These are phyloP conservation scores for Drosophila histrio DNA, from an alignment of 2,888 invertebrate genomes.

Conservation along the genomic window DNA sequence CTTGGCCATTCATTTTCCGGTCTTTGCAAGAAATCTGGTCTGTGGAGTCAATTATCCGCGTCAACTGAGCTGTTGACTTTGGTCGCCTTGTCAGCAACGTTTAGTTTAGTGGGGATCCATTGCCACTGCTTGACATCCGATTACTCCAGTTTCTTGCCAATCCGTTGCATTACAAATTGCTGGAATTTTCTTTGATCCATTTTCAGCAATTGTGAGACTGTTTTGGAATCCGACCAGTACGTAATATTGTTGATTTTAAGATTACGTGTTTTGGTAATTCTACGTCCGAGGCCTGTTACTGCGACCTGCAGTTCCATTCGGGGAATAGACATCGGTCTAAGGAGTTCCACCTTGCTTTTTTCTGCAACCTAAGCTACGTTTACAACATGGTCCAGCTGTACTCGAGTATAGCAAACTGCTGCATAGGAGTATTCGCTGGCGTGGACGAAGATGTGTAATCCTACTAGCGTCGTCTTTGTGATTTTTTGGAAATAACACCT, in stretches of 20 bases:
- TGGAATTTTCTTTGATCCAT: neutral
- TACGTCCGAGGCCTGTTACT: neutral
- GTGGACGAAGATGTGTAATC: too few relatives aligned
- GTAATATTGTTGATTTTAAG: neutral
- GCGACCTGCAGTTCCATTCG: neutral
- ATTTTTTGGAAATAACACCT: too few relatives aligned
- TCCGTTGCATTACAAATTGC: conserved; percentile 5
- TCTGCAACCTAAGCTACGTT: neutral
- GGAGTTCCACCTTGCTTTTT: conserved; percentile 4
- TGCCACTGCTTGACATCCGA: neutral
- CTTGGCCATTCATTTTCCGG: neutral
- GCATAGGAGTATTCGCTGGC: neutral
- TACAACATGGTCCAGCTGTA: neutral
- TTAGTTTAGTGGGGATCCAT: neutral
- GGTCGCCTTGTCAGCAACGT: conserved; percentile 4
- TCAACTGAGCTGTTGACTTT: neutral
- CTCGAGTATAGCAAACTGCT: neutral
- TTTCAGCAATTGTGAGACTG: too few relatives aligned
- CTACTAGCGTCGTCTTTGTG: too few relatives aligned
- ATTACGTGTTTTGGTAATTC: neutral
- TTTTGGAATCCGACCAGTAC: conserved; percentile 5
- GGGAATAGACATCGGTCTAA: conserved; percentile 3
- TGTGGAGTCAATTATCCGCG: neutral
- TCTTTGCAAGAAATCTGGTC: neutral
- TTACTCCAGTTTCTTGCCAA: neutral